Evolutionary conservation across 2,888 invertebrate genomes (phyloP).

Genomic region (Smittia sp.): DNA sequence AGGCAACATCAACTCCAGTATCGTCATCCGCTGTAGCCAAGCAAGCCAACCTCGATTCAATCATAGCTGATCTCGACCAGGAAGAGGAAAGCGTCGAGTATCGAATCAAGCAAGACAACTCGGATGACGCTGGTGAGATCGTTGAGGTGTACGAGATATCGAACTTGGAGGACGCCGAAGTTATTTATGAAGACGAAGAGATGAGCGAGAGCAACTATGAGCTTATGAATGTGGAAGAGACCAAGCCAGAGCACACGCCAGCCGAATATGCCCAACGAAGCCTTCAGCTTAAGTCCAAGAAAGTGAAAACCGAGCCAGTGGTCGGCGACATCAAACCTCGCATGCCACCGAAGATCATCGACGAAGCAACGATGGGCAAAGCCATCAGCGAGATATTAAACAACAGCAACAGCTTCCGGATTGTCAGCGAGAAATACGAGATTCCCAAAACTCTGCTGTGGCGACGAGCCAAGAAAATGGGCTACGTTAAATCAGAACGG

Average conservation of each 20-base stretch:
- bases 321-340: neutral
- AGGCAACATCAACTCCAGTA: neutral
- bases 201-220: conserved; percentile 23
- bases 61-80: conserved; percentile 2
- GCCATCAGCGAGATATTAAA: conserved; percentile 9
- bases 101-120: neutral
- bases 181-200: conserved; percentile 16
- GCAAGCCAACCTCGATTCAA: neutral
- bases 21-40: neutral
- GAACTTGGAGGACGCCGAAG: conserved; percentile 28
- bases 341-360: neutral
- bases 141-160: conserved; percentile 36
- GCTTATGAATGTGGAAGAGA: conserved; percentile 4
- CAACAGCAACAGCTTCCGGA: conserved; percentile 20
- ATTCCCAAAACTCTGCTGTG: conserved; percentile 53
- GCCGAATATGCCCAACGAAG: too few relatives aligned
- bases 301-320: neutral
- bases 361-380: conserved; percentile 9
- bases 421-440: conserved; percentile 45
- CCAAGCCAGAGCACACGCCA: neutral
- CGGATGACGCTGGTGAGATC: neutral
- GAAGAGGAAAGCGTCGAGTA: neutral
- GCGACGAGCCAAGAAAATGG: conserved; percentile 45
- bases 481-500: conserved; percentile 45
- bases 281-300: conserved; percentile 1